phyloP scores from a whole-genome alignment of 2,113 vertebrate species.

The Urocynchramus pylzowi region DNA sequence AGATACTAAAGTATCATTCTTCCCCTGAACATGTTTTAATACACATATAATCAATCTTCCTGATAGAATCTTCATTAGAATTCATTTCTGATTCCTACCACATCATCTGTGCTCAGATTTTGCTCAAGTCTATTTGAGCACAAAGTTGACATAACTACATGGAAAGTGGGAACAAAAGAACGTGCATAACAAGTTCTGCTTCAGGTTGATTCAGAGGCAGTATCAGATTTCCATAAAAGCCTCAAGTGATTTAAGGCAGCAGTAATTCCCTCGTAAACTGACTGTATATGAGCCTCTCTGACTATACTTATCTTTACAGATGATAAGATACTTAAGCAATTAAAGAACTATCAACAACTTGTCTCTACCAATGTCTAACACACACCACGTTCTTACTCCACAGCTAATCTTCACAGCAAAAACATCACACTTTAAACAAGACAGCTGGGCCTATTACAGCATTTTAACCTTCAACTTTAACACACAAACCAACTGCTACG shows the following conservation, averaged over 20 bases:
- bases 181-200: background rate
- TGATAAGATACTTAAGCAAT: background rate
- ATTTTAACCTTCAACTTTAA: constrained; percentile 1
- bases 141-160: background rate
- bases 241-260: background rate
- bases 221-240: constrained; percentile 26
- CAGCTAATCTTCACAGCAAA: background rate
- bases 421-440: background rate
- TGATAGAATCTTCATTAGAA: background rate
- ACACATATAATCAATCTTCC: background rate
- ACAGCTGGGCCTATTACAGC: background rate
- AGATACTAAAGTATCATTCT: background rate
- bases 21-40: background rate
- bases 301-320: constrained; percentile 15
- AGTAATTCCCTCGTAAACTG: constrained; percentile 13
- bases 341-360: constrained; percentile 3
- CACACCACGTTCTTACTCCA: background rate
- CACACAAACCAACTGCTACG: background rate
- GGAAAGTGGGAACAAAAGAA: background rate
- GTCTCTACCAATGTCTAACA: background rate
- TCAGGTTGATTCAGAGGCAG: background rate
- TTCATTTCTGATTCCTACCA: background rate
- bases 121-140: background rate
- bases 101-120: background rate
- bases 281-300: background rate